These are phyloP conservation scores for Cottoperca gobio DNA, from an alignment of 2,797 vertebrate species.

Conservation along the genomic window DNA sequence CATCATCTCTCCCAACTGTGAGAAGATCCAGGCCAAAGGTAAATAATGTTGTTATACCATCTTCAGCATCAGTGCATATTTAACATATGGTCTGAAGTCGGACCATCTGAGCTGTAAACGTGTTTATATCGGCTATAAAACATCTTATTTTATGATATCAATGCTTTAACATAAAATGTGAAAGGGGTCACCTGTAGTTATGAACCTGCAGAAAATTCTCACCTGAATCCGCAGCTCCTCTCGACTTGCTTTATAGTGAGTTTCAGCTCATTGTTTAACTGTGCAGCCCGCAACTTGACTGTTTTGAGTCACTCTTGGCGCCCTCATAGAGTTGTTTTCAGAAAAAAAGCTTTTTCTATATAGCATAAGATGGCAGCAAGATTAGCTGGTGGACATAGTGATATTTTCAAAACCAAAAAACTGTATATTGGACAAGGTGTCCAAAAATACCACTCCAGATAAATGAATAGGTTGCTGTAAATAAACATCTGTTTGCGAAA, in stretches of 20 bases:
- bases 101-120: not conserved
- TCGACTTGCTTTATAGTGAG: not conserved
- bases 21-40: conserved; percentile 99
- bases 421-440: not conserved
- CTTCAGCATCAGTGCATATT: not conserved
- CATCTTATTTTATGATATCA: not conserved
- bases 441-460: not conserved
- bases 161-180: not conserved
- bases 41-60: not conserved
- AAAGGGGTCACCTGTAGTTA: not conserved
- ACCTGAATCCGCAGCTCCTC: not conserved
- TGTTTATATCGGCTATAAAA: not conserved
- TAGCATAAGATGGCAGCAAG: not conserved
- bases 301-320: too few species aligned
- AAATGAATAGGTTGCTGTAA: not conserved
- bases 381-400: not conserved
- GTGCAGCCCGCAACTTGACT: too few species aligned
- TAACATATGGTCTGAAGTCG: not conserved
- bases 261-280: not conserved
- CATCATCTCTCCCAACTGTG: conserved; percentile 98
- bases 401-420: too few species aligned
- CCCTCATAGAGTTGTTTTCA: too few species aligned
- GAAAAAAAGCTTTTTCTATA: too few species aligned
- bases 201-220: not conserved
- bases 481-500: not conserved